phyloP scores from a whole-genome alignment of 2,888 invertebrate genomes.

The Calameuta pallipes region DNA sequence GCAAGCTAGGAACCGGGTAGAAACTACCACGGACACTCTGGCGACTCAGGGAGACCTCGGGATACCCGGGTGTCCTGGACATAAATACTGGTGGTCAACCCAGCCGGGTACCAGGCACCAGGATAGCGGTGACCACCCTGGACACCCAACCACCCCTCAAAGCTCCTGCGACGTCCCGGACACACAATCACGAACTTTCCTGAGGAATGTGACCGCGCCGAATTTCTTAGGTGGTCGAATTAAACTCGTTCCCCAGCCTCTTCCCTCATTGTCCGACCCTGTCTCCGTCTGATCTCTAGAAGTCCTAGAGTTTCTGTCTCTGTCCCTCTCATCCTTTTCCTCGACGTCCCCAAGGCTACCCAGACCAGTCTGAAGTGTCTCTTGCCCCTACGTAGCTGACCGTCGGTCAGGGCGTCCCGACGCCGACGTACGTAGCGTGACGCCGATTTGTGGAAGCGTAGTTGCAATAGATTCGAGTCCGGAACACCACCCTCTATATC shows the following conservation, averaged over 20 bases:
- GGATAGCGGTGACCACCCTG: slow-evolving; percentile 46
- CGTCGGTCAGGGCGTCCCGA: neutral
- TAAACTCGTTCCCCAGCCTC: slow-evolving; percentile 60
- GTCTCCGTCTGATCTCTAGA: neutral
- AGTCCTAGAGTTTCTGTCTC: neutral
- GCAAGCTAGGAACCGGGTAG: slow-evolving; percentile 31
- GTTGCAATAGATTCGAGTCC: slow-evolving; percentile 37
- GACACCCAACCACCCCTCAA: slow-evolving; percentile 45
- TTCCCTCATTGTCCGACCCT: neutral
- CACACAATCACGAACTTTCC: slow-evolving; percentile 66
- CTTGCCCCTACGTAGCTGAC: neutral
- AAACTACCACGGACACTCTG: slow-evolving; percentile 31
- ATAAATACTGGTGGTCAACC: slow-evolving; percentile 64
- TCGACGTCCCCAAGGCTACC: neutral
- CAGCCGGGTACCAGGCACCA: slow-evolving; percentile 31
- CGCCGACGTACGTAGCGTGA: slow-evolving; percentile 38
- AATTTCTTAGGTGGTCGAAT: slow-evolving; percentile 65
- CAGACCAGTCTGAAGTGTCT: neutral
- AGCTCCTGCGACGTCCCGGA: slow-evolving; percentile 46
- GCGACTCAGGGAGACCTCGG: slow-evolving; percentile 49
- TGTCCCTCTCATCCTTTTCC: neutral
- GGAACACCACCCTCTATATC: slow-evolving; percentile 5
- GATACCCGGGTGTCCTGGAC: slow-evolving; percentile 42
- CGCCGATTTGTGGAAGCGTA: slow-evolving; percentile 37
- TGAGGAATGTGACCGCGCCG: slow-evolving; percentile 64